These are phyloP conservation scores for Falco novaeseelandiae DNA, from an alignment of 2,797 vertebrate species.

Conservation along the genomic window DNA sequence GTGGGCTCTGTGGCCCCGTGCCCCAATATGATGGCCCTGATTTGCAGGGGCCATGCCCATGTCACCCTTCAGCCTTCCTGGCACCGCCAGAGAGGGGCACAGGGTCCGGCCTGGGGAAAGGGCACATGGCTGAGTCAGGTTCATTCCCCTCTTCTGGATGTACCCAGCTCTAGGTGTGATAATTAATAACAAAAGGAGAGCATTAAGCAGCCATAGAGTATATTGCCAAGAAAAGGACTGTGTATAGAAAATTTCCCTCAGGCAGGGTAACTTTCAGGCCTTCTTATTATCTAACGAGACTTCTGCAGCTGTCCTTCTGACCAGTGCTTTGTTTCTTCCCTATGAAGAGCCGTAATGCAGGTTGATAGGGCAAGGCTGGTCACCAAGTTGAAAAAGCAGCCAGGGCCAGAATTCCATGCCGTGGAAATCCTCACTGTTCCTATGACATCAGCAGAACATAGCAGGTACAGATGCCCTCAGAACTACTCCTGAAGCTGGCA, in stretches of 20 bases:
- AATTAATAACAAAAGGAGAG: not conserved
- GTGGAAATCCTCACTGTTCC: not conserved
- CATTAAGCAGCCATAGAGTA: not conserved
- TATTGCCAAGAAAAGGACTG: not conserved
- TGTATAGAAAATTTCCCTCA: not conserved
- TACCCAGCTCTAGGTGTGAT: not conserved
- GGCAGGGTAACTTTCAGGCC: not conserved
- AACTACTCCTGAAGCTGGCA: not conserved
- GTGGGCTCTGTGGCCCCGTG: slow-evolving; percentile 24
- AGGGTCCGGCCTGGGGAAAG: not conserved
- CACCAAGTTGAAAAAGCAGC: not conserved
- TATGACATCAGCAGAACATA: not conserved
- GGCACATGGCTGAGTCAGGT: not conserved
- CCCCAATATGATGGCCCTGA: not conserved
- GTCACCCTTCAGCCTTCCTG: not conserved
- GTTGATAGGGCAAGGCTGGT: not conserved
- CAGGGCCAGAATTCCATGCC: not conserved
- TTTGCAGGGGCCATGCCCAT: not conserved
- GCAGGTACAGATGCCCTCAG: not conserved
- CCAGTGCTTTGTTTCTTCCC: not conserved
- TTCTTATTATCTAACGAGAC: not conserved
- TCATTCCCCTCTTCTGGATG: not conserved
- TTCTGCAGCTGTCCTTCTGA: not conserved
- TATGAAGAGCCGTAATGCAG: not conserved
- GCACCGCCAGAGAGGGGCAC: not conserved